Evolutionary conservation across 1,140 invertebrate species (phyloP), one percentile per base, ranked within the genome.

Genomic region (Archivesica marissinica): DNA sequence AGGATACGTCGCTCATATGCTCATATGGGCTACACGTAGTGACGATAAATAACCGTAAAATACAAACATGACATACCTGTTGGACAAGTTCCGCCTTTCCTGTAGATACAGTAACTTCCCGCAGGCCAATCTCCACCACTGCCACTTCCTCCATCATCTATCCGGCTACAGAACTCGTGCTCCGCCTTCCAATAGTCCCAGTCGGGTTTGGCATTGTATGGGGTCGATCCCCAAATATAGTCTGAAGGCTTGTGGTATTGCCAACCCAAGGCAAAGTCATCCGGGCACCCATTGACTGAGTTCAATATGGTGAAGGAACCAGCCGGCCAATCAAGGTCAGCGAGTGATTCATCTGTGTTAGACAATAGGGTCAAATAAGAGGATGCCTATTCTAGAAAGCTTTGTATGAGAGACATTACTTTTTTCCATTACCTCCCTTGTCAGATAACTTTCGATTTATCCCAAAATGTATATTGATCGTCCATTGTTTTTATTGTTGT

Each of bases 71-170:
- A n/a, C n/a, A 20, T 68, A 80, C 77, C 77, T 44, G 28, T 20
- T 3, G 77, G 77, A 38, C 77, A 80, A 30, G 23, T 68, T 7
- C 77, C 77, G 20, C 77, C 77, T 25, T 80, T 80, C 20, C 77
- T 44, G 28, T 41, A 56, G 1, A 80, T 80, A 68, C 77, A 80
- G 44, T 80, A 80, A 56, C 33, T 52, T 0, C 77, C 77, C 2
- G 54, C 28, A 0, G 41, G 44, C 77, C 77, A 80, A 9, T 68
- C 39, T 17, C 11, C 28, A 17, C 52, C 59, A 52, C 41, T 23
- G 39, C 52, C 38, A 4, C 25, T 52, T n/a, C n/a, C n/a, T n/a
- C n/a, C n/a, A 4, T 52, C 50, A 38, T 75, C 72, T 25, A 44
- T 70, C 23, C 54, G 61, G 25, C 38, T 35, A 52, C 77, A 80